Conservation (phyloP, 2,797 vertebrate species). For the Harpagifer antarcticus region DNA sequence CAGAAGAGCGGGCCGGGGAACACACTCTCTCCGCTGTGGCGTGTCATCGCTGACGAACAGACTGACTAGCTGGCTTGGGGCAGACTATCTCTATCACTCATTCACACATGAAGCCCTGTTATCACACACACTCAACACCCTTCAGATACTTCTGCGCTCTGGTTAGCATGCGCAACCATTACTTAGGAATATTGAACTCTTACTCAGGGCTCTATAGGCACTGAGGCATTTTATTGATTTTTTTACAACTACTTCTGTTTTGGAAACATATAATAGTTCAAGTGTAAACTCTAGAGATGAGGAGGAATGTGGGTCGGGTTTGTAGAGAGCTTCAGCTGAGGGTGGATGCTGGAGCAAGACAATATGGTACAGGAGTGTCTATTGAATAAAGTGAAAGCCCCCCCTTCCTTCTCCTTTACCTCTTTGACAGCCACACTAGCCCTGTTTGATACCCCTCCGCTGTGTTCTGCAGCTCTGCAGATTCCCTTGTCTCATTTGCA, state of each 20-base stretch:
- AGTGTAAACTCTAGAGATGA: constrained; percentile 62
- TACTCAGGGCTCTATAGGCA: constrained; percentile 29
- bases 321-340: constrained; percentile 59
- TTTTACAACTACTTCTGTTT: constrained; percentile 55
- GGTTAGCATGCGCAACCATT: constrained; percentile 52
- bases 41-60: constrained; percentile 59
- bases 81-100: constrained; percentile 55
- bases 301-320: constrained; percentile 59
- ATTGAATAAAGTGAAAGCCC: constrained; percentile 73
- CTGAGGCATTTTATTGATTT: not conserved
- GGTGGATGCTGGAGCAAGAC: constrained; percentile 61
- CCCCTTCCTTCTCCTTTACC: constrained; percentile 64
- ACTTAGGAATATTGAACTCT: constrained; percentile 42
- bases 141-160: constrained; percentile 27
- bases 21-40: constrained; percentile 50
- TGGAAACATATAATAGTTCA: constrained; percentile 54
- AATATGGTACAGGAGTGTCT: constrained; percentile 68
- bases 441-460: constrained; percentile 80
- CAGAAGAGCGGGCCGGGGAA: constrained; percentile 57
- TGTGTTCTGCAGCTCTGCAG: constrained; percentile 81
- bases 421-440: constrained; percentile 75
- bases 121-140: constrained; percentile 34
- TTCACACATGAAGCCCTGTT: constrained; percentile 46
- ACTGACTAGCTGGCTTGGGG: constrained; percentile 33
- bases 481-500: constrained; percentile 84